Percentiles rank a stretch among this genome's conserved stretches.
phyloP scores from a whole-genome alignment of 2,797 vertebrate species.

The Triplophysa yarkandensis region DNA sequence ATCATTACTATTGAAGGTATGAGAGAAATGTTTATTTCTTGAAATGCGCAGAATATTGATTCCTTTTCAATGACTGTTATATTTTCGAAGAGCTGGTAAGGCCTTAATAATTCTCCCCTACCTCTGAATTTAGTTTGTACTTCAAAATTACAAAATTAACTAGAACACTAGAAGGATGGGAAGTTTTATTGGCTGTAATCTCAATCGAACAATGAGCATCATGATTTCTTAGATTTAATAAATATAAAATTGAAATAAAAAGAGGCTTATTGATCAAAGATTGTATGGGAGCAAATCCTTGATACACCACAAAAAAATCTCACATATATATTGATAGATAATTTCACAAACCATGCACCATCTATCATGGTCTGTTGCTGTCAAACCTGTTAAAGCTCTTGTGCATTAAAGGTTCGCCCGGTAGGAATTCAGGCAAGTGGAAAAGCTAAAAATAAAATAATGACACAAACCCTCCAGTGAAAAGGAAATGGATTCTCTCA shows the following conservation, averaged over 20 bases:
- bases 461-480: constrained; percentile 6
- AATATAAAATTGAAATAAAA: too few species aligned
- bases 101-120: neutral
- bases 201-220: too few species aligned
- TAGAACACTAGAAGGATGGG: too few species aligned
- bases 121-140: neutral
- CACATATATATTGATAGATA: too few species aligned
- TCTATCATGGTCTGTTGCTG: neutral
- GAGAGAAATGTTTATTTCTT: neutral
- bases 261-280: too few species aligned
- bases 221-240: too few species aligned
- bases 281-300: too few species aligned
- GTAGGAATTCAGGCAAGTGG: neutral
- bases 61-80: constrained; percentile 18
- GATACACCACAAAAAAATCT: too few species aligned
- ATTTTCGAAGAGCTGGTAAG: neutral
- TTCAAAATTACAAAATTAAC: too few species aligned
- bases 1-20: neutral
- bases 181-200: too few species aligned
- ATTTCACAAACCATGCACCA: neutral
- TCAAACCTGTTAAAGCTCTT: neutral
- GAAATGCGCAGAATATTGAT: neutral
- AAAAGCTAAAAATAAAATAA: neutral
- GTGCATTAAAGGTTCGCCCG: neutral
- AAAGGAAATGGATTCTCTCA: neutral